Base-by-base conservation (phyloP, 2,113 vertebrate species). In the Atlantisia rogersi region DNA sequence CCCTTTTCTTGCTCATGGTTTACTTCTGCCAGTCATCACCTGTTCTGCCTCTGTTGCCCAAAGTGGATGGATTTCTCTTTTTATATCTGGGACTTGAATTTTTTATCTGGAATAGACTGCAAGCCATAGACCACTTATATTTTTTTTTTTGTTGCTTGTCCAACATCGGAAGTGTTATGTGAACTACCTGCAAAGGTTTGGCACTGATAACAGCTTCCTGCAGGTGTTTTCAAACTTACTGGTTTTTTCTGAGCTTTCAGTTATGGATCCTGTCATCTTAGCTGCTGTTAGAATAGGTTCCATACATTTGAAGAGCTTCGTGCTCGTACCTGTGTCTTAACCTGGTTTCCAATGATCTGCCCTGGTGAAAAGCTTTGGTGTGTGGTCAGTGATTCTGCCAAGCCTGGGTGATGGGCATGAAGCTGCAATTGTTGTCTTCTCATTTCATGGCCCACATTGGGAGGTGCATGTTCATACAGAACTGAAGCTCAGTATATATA, bases 391-490 rank as follows among this genome's bases (percentile, higher is more conserved):
- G 37, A 26, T 52, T 16, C 56, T 44, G 56, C 16, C 58, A 40
- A 71, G 18, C 24, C 35, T 14, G 21, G 15, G 15, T 40, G 52
- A 9, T 46, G 46, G 32, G 10, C 0, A 3, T 2, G 2, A 50
- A 46, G 18, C 8, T 60, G 40, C 62, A 46, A 17, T 59, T 8
- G 3, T 40, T 22, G 3, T 29, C 14, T 62, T 32, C 74, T 91
- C 3, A 2, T 56, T 52, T 55, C 12, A 1, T 15, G 15, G 44
- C 16, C 35, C 5, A 2, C 3, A 0, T 0, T 40, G 28, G 62
- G 40, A 70, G 62, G 5, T 35, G n/a, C 18, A 9, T 56, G 39
- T 48, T 77, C 40, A 48, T 64, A 13, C 26, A 29, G 21, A 16
- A 24, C 32, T 76, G 29, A 46, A 20, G 11, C 52, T 70, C 28